A percentile compares a stretch with the other conserved stretches of the same genome.
Conservation (phyloP, 2,888 invertebrate species). For the Ommatoiulus sabulosus region DNA sequence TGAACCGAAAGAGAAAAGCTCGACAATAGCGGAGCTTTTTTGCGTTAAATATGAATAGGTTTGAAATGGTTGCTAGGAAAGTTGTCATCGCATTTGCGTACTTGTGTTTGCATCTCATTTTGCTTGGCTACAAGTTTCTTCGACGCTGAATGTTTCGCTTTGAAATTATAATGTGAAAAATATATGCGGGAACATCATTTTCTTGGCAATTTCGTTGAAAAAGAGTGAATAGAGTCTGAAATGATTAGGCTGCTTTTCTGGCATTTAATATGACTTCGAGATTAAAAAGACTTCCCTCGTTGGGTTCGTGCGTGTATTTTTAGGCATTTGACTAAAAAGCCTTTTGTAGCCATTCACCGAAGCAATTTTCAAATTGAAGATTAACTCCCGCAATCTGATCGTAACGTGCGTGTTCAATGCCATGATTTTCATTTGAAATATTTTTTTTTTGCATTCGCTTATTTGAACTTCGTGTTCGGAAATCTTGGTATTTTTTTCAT, state of each 20-base stretch:
- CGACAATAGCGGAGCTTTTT: too few relatives aligned
- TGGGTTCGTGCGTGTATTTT: neutral
- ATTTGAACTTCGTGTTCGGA: neutral
- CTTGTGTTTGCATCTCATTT: too few relatives aligned
- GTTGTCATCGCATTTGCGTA: too few relatives aligned
- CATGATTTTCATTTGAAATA: conserved; percentile 9
- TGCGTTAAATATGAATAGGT: too few relatives aligned
- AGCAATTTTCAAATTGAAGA: neutral
- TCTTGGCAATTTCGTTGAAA: neutral
- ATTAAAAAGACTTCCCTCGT: neutral
- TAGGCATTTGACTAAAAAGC: neutral
- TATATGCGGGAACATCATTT: neutral
- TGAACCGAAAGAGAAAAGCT: too few relatives aligned
- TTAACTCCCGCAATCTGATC: neutral
- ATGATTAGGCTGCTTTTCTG: neutral
- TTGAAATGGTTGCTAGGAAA: too few relatives aligned
- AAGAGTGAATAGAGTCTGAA: neutral
- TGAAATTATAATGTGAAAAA: neutral
- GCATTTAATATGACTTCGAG: neutral
- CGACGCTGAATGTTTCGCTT: neutral
- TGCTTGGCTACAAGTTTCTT: neutral
- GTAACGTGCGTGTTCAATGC: neutral
- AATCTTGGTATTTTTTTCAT: neutral
- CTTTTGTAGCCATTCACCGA: neutral
- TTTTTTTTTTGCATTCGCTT: neutral